Percentiles rank a stretch among this genome's conserved stretches.
Evolutionary conservation across 2,888 invertebrate genomes (phyloP).

Genomic region (Drosophila dives): DNA sequence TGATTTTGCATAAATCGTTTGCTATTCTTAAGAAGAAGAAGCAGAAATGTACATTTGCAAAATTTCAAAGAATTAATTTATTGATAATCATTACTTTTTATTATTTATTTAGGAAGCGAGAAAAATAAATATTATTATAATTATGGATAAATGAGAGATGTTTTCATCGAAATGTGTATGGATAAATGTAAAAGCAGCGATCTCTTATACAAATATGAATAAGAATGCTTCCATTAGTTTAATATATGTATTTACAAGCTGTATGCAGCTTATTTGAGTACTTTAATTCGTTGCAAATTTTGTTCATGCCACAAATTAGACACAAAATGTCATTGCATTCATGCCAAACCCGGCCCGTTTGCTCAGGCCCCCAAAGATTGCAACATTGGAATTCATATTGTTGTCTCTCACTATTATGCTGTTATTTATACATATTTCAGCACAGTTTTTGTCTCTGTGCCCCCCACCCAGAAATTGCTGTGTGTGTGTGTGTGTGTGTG

Average conservation of each 20-base stretch:
- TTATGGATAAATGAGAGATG: background rate
- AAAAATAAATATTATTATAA: conserved; percentile 1
- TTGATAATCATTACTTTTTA: background rate
- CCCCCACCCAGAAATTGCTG: background rate
- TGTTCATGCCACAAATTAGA: conserved; percentile 22
- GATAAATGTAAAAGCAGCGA: background rate
- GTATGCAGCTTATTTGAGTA: background rate
- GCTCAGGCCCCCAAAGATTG: conserved; percentile 15
- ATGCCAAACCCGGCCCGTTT: background rate
- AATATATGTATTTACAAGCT: background rate
- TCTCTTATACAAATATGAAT: background rate
- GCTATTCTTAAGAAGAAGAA: background rate
- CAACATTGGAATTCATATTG: conserved; percentile 48
- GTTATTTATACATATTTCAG: conserved; percentile 60
- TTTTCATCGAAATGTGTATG: background rate
- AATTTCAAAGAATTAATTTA: too few species aligned
- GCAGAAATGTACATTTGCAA: background rate
- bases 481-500: conserved; percentile 9
- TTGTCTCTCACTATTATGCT: conserved; percentile 60
- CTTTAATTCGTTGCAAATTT: conserved; percentile 21
- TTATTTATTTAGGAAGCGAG: background rate
- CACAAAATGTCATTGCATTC: conserved; percentile 28
- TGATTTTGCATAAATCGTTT: background rate
- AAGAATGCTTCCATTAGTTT: background rate
- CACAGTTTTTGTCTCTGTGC: conserved; percentile 18